Evolutionary conservation across 2,888 invertebrate genomes (phyloP), one percentile per base, ranked within the genome.

Genomic region (Euphydryas editha): DNA sequence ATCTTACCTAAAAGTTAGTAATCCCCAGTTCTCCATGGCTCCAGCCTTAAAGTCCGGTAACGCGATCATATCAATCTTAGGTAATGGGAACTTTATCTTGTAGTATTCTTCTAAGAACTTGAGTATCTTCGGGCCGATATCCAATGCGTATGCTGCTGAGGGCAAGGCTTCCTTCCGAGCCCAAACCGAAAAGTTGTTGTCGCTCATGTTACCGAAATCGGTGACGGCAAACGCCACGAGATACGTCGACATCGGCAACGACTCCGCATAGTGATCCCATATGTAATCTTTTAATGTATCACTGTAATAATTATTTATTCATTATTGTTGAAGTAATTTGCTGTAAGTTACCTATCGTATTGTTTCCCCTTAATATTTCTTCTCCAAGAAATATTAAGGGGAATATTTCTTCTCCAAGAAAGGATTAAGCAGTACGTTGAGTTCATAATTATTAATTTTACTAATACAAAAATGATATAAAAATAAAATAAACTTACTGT

Each of bases 1-100:
- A 39, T 47, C 78, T 75, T 78, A 95, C 95, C 95, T 94, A 84
- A 95, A 97, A 0, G 96, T 96, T 11, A 97, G 94, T 20, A 97
- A 82, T 0, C 97, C 97, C 96, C 97, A 97, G 81, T 97, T 97
- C 82, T 97, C 98, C 98, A 98, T 98, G 0, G 98, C 98, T 0
- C 97, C 97, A 2, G 97, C 96, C 61, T 95, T 94, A 81, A 98
- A 98, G 83, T 98, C 98, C 0, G 98, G 98, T 66, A 98, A 88
- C 0, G 98, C 98, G n/a, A 97, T 95, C 97, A 98, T 97, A 81
- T 98, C 98, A 69, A 97, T 95, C 87, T 98, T 98, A 0, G 96
- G 95, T 60, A 98, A 79, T 0, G 96, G 96, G 79, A 96, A 98
- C 21, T 94, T 89, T 44, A 96, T 95, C 73, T 95, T 94, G 79